A percentile compares a stretch with the other conserved stretches of the same genome.
Evolutionary conservation across 2,888 invertebrate species (phyloP).

Genomic region (Clistopyga incitator): DNA sequence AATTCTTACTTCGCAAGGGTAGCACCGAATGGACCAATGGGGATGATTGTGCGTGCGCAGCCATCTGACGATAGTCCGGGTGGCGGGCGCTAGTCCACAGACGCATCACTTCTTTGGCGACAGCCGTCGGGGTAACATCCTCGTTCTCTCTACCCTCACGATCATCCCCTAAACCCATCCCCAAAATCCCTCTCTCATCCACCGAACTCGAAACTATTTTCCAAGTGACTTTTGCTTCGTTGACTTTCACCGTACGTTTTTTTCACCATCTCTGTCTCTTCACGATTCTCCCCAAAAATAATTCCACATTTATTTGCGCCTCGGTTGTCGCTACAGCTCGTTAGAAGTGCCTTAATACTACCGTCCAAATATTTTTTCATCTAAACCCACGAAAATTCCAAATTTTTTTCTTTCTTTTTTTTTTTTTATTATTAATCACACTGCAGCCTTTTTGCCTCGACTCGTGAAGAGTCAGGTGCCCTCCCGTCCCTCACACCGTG

Average conservation of each 20-base stretch:
- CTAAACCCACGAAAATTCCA: constrained; percentile 3
- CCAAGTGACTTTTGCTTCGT: constrained; percentile 41
- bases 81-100: constrained; percentile 81
- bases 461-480: constrained; percentile 39
- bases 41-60: constrained; percentile 69
- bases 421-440: constrained; percentile 58
- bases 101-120: constrained; percentile 83
- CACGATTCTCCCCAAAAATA: neutral
- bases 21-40: constrained; percentile 70
- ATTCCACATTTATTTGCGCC: constrained; percentile 16
- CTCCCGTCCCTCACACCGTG: constrained; percentile 63
- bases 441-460: constrained; percentile 68
- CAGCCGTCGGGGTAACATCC: constrained; percentile 82
- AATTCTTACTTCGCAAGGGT: constrained; percentile 68
- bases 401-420: constrained; percentile 27
- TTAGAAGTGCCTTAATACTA: constrained; percentile 77
- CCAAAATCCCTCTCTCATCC: constrained; percentile 39
- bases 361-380: constrained; percentile 75
- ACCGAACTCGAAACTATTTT: constrained; percentile 60
- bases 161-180: constrained; percentile 63
- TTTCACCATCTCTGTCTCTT: constrained; percentile 12
- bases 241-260: constrained; percentile 12
- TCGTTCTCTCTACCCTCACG: constrained; percentile 74
- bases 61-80: constrained; percentile 70
- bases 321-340: constrained; percentile 74